Evolutionary conservation across 1,140 invertebrate genomes (phyloP), one percentile per base, ranked within the genome.

Genomic region (Probaryconus sp.): DNA sequence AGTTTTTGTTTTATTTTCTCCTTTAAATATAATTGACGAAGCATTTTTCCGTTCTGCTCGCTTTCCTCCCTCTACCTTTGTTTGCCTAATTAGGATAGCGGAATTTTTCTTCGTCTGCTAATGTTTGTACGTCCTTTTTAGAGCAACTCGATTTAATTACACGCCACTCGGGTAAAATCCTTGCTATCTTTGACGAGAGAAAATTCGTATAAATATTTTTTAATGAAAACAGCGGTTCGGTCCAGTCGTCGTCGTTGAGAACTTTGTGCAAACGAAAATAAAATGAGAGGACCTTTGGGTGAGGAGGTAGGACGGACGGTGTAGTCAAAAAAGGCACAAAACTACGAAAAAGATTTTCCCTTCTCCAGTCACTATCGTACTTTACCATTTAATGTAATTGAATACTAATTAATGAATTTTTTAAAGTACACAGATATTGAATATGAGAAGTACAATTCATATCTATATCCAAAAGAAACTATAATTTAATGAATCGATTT

Each of bases 181-280:
- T 38, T 28, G 55, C 45, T 63, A 72, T 72, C 74, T 77, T 77
- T 79, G 74, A 74, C 70, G 74, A 58, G 56, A 9, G 20, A 16
- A 61, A 56, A 71, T 68, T 74, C 63, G 58, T 67, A 72, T 71
- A 74, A 74, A 74, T 74, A 69, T 71, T 76, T 76, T 79, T 79
- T 76, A 76, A 79, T 72, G 67, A 74, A 79, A 74, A 56, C 64
- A 58, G 63, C 50, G 30, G 45, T 68, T 37, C 51, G 40, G 51
- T 43, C 37, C 50, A 38, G 63, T 64, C 63, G 43, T 51, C 63
- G 35, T 56, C 30, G n/a, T n/a, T n/a, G 18, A 45, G 55, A 47
- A 69, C 17, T 60, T 60, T 38, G 18, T 21, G 47, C 40, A 61
- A 60, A 47, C 21, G 30, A 53, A 51, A 58, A 60, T 28, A 60